Evolutionary conservation across 2,113 vertebrate genomes (phyloP).

Genomic region (Haemorhous mexicanus): DNA sequence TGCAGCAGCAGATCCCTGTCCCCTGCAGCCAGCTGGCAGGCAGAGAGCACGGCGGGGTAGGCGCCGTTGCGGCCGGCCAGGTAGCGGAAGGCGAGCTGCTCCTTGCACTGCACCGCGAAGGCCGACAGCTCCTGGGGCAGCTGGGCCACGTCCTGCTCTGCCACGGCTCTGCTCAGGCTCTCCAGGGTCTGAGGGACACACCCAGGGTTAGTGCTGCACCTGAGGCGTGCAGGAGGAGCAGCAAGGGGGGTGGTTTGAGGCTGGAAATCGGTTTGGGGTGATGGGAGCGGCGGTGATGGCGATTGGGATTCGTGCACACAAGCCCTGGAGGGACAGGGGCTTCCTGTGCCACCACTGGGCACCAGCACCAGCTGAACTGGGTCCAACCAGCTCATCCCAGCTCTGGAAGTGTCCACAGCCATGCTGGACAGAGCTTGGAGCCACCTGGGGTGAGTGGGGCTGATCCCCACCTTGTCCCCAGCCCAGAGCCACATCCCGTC

Average conservation of each 20-base stretch:
- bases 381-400: background rate
- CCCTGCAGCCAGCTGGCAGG: constrained; percentile 67
- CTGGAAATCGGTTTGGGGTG: rapidly evolving
- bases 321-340: rapidly evolving
- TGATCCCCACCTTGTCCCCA: too few species aligned
- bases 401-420: background rate
- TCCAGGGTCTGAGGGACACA: constrained; percentile 76
- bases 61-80: constrained; percentile 88
- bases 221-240: rapidly evolving
- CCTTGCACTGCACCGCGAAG: constrained; percentile 81
- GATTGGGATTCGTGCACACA: rapidly evolving
- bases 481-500: background rate
- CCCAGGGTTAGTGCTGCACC: rapidly evolving
- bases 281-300: rapidly evolving
- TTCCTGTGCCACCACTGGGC: background rate
- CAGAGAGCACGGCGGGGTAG: constrained; percentile 82
- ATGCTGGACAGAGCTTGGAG: rapidly evolving
- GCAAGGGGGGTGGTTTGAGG: rapidly evolving
- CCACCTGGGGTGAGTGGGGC: rapidly evolving
- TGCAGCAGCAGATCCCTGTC: constrained; percentile 61
- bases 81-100: constrained; percentile 80
- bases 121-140: constrained; percentile 46
- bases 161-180: constrained; percentile 68
- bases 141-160: background rate
- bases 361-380: background rate